These are phyloP conservation scores for Willisornis vidua DNA, from an alignment of 2,113 vertebrate genomes.

Conservation along the genomic window DNA sequence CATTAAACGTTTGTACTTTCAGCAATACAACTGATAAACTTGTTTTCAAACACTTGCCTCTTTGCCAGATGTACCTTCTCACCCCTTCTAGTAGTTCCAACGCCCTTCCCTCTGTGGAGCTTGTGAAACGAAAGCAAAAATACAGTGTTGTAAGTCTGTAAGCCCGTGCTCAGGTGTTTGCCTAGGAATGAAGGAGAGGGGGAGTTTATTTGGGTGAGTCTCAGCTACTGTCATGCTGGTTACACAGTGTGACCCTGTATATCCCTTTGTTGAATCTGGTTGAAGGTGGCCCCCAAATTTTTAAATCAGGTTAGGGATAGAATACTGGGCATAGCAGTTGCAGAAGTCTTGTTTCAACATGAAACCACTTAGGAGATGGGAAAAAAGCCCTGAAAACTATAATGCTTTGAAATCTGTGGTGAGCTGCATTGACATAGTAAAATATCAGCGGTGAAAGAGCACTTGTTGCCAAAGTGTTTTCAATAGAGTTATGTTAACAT, in stretches of 20 bases:
- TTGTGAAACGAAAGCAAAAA: background rate
- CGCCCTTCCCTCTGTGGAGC: background rate
- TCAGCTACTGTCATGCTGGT: background rate
- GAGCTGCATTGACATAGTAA: background rate
- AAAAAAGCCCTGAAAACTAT: background rate
- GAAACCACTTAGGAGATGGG: background rate
- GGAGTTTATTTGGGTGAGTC: background rate
- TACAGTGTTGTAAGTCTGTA: background rate
- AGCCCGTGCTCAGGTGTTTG: background rate
- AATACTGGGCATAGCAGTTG: background rate
- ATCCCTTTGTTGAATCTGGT: background rate
- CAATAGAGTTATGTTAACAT: background rate
- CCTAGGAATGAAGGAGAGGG: background rate
- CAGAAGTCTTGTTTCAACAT: background rate
- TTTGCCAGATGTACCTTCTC: background rate
- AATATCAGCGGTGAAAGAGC: background rate
- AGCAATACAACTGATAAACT: background rate
- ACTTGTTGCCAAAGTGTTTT: background rate
- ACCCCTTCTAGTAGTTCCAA: background rate
- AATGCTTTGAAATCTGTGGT: background rate
- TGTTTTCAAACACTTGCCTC: background rate
- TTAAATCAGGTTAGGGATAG: background rate
- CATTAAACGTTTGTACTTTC: background rate
- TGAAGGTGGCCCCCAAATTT: background rate
- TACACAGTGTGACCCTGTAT: rapidly evolving